These are phyloP conservation scores for Sebastiscus tertius DNA, from an alignment of 2,797 vertebrate species.

Conservation along the genomic window DNA sequence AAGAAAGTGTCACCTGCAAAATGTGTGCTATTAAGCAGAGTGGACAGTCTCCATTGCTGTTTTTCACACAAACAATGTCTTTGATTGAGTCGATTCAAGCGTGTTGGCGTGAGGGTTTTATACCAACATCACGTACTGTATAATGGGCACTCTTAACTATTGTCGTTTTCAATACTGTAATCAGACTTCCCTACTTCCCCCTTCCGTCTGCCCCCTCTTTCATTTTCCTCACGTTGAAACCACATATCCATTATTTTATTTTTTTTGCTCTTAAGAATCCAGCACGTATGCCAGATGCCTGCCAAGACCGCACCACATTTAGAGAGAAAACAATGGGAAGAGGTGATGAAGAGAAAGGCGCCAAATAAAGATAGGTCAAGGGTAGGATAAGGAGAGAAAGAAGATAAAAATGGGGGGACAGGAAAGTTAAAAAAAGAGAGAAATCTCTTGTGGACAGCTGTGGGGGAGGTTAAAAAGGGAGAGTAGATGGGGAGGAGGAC, in stretches of 20 bases:
- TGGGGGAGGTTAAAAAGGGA: conserved; percentile 38
- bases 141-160: conserved; percentile 42
- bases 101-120: conserved; percentile 24
- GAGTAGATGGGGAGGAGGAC: conserved; percentile 21
- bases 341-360: neutral
- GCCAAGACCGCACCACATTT: neutral
- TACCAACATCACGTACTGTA: conserved; percentile 27
- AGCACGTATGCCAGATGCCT: neutral
- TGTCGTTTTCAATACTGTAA: conserved; percentile 61
- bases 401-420: conserved; percentile 10
- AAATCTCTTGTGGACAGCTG: conserved; percentile 40
- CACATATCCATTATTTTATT: neutral
- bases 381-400: conserved; percentile 9
- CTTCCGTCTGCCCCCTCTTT: neutral
- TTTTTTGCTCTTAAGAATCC: neutral
- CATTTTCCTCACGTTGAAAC: neutral
- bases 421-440: conserved; percentile 30
- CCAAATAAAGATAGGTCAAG: conserved; percentile 42
- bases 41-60: conserved; percentile 28
- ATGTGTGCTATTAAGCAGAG: conserved; percentile 48
- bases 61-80: conserved; percentile 39
- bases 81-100: conserved; percentile 35
- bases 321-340: conserved; percentile 9
- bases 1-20: conserved; percentile 15
- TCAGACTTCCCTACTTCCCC: conserved; percentile 28